phyloP scores from a whole-genome alignment of 2,797 vertebrate genomes.

The Ataeniobius toweri region DNA sequence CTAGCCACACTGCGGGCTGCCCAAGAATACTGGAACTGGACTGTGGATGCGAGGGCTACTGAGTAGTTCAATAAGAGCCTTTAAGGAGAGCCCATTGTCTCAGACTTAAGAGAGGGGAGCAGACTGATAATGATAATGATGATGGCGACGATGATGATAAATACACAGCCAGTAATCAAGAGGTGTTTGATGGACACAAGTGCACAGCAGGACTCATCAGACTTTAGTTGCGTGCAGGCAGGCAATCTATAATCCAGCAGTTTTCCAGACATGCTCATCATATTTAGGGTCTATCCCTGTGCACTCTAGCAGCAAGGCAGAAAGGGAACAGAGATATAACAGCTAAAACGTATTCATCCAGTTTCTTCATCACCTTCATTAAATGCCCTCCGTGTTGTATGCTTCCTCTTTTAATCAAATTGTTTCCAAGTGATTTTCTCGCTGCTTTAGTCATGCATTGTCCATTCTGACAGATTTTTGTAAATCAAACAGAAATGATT shows the following conservation, averaged over 20 bases:
- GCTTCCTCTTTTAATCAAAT: neutral
- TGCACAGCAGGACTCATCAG: slow-evolving; percentile 69
- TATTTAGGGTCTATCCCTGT: slow-evolving; percentile 44
- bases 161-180: slow-evolving; percentile 75
- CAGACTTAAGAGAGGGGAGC: slow-evolving; percentile 73
- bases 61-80: slow-evolving; percentile 71
- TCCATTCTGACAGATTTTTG: neutral
- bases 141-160: slow-evolving; percentile 68
- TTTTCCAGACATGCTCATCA: slow-evolving; percentile 19
- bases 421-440: neutral
- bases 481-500: neutral
- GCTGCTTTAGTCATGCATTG: neutral
- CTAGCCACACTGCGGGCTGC: slow-evolving; percentile 60
- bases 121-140: slow-evolving; percentile 64
- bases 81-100: slow-evolving; percentile 70
- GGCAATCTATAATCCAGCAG: slow-evolving; percentile 61
- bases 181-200: slow-evolving; percentile 68
- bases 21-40: slow-evolving; percentile 43
- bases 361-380: neutral
- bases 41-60: slow-evolving; percentile 46
- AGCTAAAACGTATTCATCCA: neutral
- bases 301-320: slow-evolving; percentile 29
- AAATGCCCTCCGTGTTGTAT: neutral
- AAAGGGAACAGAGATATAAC: slow-evolving; percentile 2
- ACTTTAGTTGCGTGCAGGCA: slow-evolving; percentile 32